A percentile compares a stretch with the other conserved stretches of the same genome.
These are phyloP conservation scores for Brachirus orientalis DNA, from an alignment of 2,113 vertebrate species.

Conservation along the genomic window DNA sequence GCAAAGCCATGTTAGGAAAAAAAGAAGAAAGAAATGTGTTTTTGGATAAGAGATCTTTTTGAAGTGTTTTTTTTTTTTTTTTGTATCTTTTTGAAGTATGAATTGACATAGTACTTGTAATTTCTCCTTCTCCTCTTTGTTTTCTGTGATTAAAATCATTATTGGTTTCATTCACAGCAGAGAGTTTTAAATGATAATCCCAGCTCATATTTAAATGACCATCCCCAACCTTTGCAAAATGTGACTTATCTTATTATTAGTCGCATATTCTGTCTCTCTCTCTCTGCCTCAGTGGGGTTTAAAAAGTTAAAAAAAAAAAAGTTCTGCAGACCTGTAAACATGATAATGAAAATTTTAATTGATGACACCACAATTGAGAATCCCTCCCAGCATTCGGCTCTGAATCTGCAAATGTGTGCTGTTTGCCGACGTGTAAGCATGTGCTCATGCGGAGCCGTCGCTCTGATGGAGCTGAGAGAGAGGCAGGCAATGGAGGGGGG, in stretches of 20 bases:
- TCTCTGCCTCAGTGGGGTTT: not conserved
- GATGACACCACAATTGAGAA: slow-evolving; percentile 27
- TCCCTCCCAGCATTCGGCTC: slow-evolving; percentile 17
- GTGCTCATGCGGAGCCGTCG: slow-evolving; percentile 8
- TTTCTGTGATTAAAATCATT: not conserved
- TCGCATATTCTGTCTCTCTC: not conserved
- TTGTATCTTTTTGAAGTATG: slow-evolving; percentile 44
- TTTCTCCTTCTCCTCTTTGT: not conserved
- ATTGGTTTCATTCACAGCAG: not conserved
- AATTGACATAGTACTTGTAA: slow-evolving; percentile 10
- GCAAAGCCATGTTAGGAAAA: slow-evolving; percentile 19
- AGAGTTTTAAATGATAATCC: slow-evolving; percentile 14
- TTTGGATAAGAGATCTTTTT: slow-evolving; percentile 42
- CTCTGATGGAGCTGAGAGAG: slow-evolving; percentile 2
- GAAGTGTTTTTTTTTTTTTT: slow-evolving; percentile 17
- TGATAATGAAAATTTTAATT: slow-evolving; percentile 49
- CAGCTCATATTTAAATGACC: too few species aligned
- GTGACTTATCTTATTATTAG: too few species aligned
- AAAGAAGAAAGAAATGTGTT: slow-evolving; percentile 25
- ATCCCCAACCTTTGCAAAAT: too few species aligned
- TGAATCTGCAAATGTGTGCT: slow-evolving; percentile 2
- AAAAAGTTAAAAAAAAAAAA: too few species aligned
- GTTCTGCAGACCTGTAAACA: slow-evolving; percentile 26
- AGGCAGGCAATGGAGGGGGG: not conserved
- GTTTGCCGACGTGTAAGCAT: slow-evolving; percentile 10